Base-by-base conservation (phyloP, 2,797 vertebrate species). In the Hirundo rustica region DNA sequence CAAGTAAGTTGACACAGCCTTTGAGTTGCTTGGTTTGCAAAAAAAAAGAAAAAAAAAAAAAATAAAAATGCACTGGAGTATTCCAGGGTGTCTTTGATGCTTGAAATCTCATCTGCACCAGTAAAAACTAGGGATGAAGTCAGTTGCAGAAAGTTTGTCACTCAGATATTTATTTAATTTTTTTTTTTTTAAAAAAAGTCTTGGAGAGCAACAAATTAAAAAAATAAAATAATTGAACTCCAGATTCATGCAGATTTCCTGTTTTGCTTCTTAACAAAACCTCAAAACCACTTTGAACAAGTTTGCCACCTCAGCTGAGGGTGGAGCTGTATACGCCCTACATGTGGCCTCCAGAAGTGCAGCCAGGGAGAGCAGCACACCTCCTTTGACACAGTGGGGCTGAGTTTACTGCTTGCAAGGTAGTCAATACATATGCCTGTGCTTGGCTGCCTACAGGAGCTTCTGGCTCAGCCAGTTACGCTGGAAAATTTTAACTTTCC, bases 251-350 rank as follows among this genome's bases (percentile, higher is more conserved):
- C 77, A 94, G 38, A 93, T 95, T 97, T 98, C 96, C 96, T 96
- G 92, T 96, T 95, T 97, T 95, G 89, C 90, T 92, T 93, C 86
- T 93, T 76, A 92, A 90, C 79, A 82, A 95, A 96, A 96, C 96
- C 96, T 96, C 92, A 95, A 97, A 97, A 97, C 95, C 95, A 92
- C 95, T 92, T 89, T 82, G 94, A 96, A 85, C 78, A 85, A 92
- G 84, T 96, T 94, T 94, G 87, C 54, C 83, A 94, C 85, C 94
- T 93, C 88, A 65, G 51, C 74, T 29, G 81, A 96, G 92, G 92
- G 95, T 95, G 94, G 88, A 94, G 94, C 7, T 76, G 92, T 44
- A 68, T 36, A 90, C 68, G 0, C 57, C 91, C 62, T 79, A 58
- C 89, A 76, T 7, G 26, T 26, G 66, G 57, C 83, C 85, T 74